These are phyloP conservation scores for Planococcus citri DNA, from an alignment of 1,140 invertebrate species.

Conservation along the genomic window DNA sequence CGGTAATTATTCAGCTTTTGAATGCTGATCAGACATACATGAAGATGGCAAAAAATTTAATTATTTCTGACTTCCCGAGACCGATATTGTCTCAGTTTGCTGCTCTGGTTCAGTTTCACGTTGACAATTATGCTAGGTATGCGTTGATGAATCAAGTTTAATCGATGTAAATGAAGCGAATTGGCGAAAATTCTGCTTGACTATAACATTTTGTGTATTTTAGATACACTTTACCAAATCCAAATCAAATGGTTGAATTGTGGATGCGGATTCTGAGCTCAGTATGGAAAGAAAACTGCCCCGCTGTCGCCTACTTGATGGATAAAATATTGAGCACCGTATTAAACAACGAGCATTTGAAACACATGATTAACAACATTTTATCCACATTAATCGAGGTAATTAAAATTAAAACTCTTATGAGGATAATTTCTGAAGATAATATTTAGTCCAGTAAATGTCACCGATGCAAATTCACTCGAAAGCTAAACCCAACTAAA, in stretches of 20 bases:
- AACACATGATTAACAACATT: not conserved
- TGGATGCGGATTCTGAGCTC: slow-evolving; percentile 37
- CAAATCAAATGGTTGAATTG: slow-evolving; percentile 44
- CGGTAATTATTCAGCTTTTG: slow-evolving; percentile 39
- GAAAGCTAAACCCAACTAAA: too few relatives aligned
- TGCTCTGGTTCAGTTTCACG: slow-evolving; percentile 59
- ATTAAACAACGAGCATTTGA: not conserved
- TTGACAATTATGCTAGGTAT: slow-evolving; percentile 46
- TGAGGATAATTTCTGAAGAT: not conserved
- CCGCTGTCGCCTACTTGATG: slow-evolving; percentile 19
- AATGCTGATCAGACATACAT: slow-evolving; percentile 61
- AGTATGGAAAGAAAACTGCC: slow-evolving; percentile 21
- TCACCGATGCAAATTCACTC: too few relatives aligned
- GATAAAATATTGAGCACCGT: slow-evolving; percentile 23
- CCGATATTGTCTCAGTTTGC: slow-evolving; percentile 53
- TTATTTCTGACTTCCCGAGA: slow-evolving; percentile 53
- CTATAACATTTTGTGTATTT: not conserved
- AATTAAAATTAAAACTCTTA: not conserved
- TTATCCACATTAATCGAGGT: not conserved
- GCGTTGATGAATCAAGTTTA: not conserved
- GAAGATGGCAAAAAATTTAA: slow-evolving; percentile 63
- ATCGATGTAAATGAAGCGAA: too few relatives aligned
- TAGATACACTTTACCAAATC: slow-evolving; percentile 38
- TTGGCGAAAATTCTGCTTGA: too few relatives aligned
- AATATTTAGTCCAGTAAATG: too few relatives aligned